Evolutionary conservation across 2,888 invertebrate genomes (phyloP), one percentile per base, ranked within the genome.

Genomic region (Sphecodes monilicornis): DNA sequence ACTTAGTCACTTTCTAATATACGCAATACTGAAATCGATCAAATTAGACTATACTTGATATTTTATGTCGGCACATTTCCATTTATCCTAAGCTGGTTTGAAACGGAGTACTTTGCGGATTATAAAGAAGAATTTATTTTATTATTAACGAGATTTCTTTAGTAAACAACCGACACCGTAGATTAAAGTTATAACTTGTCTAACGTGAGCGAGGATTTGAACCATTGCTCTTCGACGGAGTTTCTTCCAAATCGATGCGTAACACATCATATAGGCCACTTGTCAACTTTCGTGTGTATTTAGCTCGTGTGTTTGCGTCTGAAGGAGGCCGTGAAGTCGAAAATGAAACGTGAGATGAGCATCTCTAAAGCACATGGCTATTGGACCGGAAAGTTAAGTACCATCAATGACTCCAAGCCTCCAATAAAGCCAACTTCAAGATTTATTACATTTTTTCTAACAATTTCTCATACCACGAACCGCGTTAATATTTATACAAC

Each of bases 271-370:
- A 18, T 64, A 18, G 16, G 6, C 22, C 18, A 29, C 32, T 64
- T 64, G 64, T 64, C 64, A 64, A 64, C 64, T 64, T 64, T 64
- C 64, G 18, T 18, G 18, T 32, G 64, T 64, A 32, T 32, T 64
- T 29, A 60, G 29, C 60, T 29, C 26, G 32, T 18, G 32, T 26
- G 64, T 32, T 32, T 32, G 64, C 29, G 64, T 29, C 64, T 64
- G 32, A 66, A 64, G 36, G 22, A 36, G 66, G 6, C 71, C 68
- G 26, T 26, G 11, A 26, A 41, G 41, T 41, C 36, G 68, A 41
- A 69, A 69, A 69, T 69, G 41, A 69, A 69, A 69, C 41, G 36
- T 26, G 41, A 26, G 26, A 69, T n/a, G 68, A 69, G 41, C 41
- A 41, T 69, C 26, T 69, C 41, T n/a, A 5, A 26, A 41, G 68